These are phyloP conservation scores for Allophyes oxyacanthae DNA, from an alignment of 2,888 invertebrate species.

Conservation along the genomic window DNA sequence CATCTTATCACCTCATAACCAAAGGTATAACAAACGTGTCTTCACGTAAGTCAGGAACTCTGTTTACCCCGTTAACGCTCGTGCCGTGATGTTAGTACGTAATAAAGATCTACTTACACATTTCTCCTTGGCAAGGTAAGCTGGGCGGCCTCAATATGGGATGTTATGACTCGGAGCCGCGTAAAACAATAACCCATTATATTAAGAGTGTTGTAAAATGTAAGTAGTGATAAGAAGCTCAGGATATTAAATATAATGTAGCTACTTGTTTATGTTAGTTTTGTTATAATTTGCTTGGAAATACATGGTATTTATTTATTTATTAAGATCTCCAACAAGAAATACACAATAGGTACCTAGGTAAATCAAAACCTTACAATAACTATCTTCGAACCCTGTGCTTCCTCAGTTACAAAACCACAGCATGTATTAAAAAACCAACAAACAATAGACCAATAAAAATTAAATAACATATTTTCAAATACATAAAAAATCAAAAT, in stretches of 20 bases:
- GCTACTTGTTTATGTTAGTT: too few relatives aligned
- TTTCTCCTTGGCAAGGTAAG: slow-evolving; percentile 10
- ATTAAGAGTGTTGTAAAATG: background rate
- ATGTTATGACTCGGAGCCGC: slow-evolving; percentile 4
- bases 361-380: too few relatives aligned
- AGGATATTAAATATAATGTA: background rate
- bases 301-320: too few relatives aligned
- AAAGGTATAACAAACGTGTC: background rate
- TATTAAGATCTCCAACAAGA: too few relatives aligned
- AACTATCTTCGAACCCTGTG: too few relatives aligned
- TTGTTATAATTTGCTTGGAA: too few relatives aligned
- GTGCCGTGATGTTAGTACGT: slow-evolving; percentile 25
- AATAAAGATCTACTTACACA: slow-evolving; percentile 23
- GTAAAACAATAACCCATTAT: slow-evolving; percentile 19
- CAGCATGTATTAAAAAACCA: too few relatives aligned
- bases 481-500: too few relatives aligned
- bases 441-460: too few relatives aligned
- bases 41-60: slow-evolving; percentile 20
- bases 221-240: background rate
- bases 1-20: background rate
- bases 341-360: too few relatives aligned
- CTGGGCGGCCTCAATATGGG: slow-evolving; percentile 13
- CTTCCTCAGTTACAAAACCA: too few relatives aligned
- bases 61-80: slow-evolving; percentile 39
- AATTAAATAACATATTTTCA: too few relatives aligned